Conservation (phyloP, 2,888 invertebrate species). For the Ceraclea dissimilis region DNA sequence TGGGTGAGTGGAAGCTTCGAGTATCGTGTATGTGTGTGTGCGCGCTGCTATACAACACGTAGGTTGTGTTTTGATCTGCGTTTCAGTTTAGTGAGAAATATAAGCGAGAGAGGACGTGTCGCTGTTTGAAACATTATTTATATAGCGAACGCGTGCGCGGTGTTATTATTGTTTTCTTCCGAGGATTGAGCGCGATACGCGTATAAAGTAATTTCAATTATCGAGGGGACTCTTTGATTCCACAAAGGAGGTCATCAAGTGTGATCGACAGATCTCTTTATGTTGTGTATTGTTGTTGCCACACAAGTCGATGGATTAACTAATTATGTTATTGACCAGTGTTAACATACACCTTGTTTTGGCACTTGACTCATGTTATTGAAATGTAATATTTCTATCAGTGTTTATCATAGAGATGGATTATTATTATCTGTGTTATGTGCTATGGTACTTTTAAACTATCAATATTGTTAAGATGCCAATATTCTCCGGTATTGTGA, state of each 20-base stretch:
- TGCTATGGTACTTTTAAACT: too few species aligned
- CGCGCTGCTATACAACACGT: constrained; percentile 7
- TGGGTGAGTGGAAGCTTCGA: neutral
- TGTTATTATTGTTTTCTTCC: constrained; percentile 16
- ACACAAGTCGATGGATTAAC: neutral
- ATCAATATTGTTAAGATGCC: constrained; percentile 4
- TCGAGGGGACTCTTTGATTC: constrained; percentile 8
- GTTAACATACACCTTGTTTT: neutral
- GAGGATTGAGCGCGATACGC: constrained; percentile 9
- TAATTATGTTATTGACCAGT: neutral
- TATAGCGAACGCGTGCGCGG: constrained; percentile 10
- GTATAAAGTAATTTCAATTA: constrained; percentile 12
- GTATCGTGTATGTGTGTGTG: neutral
- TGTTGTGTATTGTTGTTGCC: neutral
- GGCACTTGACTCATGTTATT: too few species aligned
- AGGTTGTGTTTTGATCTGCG: constrained; percentile 12
- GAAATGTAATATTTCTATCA: too few species aligned
- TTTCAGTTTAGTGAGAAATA: constrained; percentile 15
- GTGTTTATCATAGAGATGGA: too few species aligned
- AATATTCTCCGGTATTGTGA: neutral
- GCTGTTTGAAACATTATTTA: neutral
- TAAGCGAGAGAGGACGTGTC: neutral
- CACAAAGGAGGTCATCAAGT: constrained; percentile 13
- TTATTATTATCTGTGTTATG: too few species aligned
- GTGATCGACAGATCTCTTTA: neutral